Conservation (phyloP, 2,888 invertebrate genomes). For the Argyresthia goedartella region DNA sequence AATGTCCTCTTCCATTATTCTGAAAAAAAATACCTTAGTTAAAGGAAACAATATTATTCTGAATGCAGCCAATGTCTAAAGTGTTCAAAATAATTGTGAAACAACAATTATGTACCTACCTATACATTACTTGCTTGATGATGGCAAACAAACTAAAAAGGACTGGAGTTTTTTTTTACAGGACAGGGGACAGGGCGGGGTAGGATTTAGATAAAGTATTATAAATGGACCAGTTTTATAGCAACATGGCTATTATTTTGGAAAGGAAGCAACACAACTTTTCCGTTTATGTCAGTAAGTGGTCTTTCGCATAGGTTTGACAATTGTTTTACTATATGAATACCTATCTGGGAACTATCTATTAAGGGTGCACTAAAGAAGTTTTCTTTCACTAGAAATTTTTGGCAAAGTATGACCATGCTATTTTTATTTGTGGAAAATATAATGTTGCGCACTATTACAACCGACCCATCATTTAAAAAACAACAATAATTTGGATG, state of each 20-base stretch:
- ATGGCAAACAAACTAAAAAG: background rate
- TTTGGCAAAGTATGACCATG: slow-evolving; percentile 6
- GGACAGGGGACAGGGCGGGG: slow-evolving; percentile 1
- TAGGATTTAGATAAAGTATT: background rate
- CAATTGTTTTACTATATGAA: background rate
- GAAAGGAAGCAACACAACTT: background rate
- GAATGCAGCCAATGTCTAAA: too few relatives aligned
- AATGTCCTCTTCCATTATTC: background rate
- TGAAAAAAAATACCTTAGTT: background rate
- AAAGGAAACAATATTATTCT: background rate
- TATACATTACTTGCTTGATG: too few relatives aligned
- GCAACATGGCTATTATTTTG: slow-evolving; percentile 3
- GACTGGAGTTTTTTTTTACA: slow-evolving; percentile 2
- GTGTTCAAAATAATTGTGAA: background rate
- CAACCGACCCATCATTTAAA: slow-evolving; percentile 5
- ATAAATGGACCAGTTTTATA: slow-evolving; percentile 7
- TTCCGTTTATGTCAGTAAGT: background rate
- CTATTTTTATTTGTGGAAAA: slow-evolving; percentile 1
- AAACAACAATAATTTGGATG: slow-evolving; percentile 1
- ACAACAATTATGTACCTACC: background rate
- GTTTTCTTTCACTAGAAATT: slow-evolving; percentile 9
- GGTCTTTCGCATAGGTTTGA: background rate
- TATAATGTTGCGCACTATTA: slow-evolving; percentile 2
- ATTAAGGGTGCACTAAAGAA: slow-evolving; percentile 6
- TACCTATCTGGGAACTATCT: slow-evolving; percentile 9